Conservation (phyloP, 2,888 invertebrate genomes). For the Villa cingulata region DNA sequence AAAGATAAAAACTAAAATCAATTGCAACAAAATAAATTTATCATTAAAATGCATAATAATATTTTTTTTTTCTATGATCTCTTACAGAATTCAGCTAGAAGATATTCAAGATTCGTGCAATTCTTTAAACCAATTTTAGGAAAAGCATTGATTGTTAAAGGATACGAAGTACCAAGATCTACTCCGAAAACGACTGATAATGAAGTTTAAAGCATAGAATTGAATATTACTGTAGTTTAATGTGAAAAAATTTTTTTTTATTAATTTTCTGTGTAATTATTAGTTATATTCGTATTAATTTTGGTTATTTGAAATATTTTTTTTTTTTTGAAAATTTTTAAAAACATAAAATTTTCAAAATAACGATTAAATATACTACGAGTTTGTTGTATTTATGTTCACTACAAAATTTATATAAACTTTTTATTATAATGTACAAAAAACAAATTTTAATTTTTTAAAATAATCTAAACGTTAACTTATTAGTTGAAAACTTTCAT, state of each 20-base stretch:
- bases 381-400: no score
- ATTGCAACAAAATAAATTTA: not conserved
- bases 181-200: not conserved
- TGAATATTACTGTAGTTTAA: not conserved
- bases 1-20: constrained; percentile 17
- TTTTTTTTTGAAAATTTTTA: no score
- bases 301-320: no score
- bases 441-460: no score
- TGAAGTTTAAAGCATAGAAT: not conserved
- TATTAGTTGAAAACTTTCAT: no score
- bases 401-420: no score
- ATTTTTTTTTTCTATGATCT: constrained; percentile 8
- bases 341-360: no score
- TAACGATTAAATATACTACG: no score
- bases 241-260: not conserved
- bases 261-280: not conserved
- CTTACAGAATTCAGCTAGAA: constrained; percentile 62
- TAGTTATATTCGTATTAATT: no score
- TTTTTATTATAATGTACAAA: no score
- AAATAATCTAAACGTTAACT: no score
- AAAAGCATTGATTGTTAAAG: constrained; percentile 59
- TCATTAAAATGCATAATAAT: not conserved
- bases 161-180: constrained; percentile 38
- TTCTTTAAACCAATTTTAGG: constrained; percentile 63
- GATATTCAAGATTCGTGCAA: constrained; percentile 56